Base-by-base conservation (phyloP, 2,888 invertebrate species). In the Melinopterus prodromus region DNA sequence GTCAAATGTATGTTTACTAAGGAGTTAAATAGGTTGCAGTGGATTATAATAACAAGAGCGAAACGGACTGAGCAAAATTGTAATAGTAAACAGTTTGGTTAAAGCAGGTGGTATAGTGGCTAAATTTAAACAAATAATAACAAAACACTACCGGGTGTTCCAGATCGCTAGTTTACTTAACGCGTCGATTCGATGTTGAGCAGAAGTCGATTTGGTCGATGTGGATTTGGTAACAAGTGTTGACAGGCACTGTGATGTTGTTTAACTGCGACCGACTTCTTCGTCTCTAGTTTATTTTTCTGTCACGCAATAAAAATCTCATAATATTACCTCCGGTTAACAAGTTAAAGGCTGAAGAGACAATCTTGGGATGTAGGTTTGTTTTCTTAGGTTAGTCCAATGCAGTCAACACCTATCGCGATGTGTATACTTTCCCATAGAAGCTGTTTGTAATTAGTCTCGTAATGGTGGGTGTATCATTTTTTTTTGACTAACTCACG, bases 51-150 rank as follows among this genome's bases (percentile, higher is more conserved):
- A 53, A 53, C 53, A 53, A 4, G 12, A 9, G 53, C 53, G 12
- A 53, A 53, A 53, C 53, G 53, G 53, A 53, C 53, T 53, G 53
- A 53, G 53, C 53, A 7, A 53, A n/a, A 53, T 9, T 53, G 53
- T 12, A 53, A 53, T 53, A 53, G 53, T 53, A 53, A 53, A 53
- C 53, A 53, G 53, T 53, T 53, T 53, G 53, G 53, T 53, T 53
- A 53, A 53, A 53, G 53, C 53, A 53, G 53, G 53, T 53, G 53
- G 53, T 53, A 53, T 9, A 12, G 53, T 12, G 53, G 53, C 53
- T 53, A 53, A 53, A 53, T 53, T 53, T 53, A 53, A 53, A 53
- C 53, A 53, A 53, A 53, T 53, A 53, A 53, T 53, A 53, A 53
- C 53, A 53, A 53, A 53, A 53, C 53, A 53, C 53, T 53, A 12